These are phyloP conservation scores for Rhagophthalmus giganteus DNA, from an alignment of 2,888 invertebrate genomes.

Conservation along the genomic window DNA sequence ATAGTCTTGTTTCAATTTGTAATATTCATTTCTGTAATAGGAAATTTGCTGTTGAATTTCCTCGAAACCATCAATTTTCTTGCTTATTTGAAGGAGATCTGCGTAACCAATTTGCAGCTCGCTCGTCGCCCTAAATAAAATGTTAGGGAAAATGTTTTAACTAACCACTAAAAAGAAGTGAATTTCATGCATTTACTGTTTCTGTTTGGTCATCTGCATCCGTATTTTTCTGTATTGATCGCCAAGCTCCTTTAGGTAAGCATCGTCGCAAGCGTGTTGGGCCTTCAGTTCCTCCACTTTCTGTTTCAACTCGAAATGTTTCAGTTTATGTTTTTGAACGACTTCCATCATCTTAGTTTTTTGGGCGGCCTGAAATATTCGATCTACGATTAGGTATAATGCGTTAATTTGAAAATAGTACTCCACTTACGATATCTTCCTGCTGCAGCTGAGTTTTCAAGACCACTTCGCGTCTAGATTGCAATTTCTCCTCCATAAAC, in stretches of 20 bases:
- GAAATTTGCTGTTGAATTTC: conserved; percentile 32
- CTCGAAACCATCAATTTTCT: conserved; percentile 30
- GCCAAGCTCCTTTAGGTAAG: conserved; percentile 38
- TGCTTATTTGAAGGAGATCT: conserved; percentile 25
- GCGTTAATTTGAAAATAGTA: not conserved
- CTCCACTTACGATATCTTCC: conserved; percentile 25
- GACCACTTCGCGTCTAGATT: conserved; percentile 16
- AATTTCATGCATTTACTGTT: conserved; percentile 11
- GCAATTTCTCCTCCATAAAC: conserved; percentile 26
- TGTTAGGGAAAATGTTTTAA: not conserved
- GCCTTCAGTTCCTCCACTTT: conserved; percentile 40
- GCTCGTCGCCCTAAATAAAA: conserved; percentile 33
- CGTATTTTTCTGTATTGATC: conserved; percentile 37
- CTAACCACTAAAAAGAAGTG: not conserved
- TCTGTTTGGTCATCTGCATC: conserved; percentile 31
- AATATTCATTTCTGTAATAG: conserved; percentile 28
- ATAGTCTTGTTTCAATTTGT: conserved; percentile 33
- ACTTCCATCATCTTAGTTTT: conserved; percentile 37
- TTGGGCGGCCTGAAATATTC: conserved; percentile 37
- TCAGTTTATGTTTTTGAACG: conserved; percentile 35
- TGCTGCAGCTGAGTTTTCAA: conserved; percentile 19
- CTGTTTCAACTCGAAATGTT: conserved; percentile 38
- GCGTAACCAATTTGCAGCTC: conserved; percentile 30
- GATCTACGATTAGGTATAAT: not conserved
- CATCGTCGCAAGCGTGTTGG: conserved; percentile 37